Base-by-base conservation (phyloP, 2,797 vertebrate genomes). In the Diplodus puntazzo region DNA sequence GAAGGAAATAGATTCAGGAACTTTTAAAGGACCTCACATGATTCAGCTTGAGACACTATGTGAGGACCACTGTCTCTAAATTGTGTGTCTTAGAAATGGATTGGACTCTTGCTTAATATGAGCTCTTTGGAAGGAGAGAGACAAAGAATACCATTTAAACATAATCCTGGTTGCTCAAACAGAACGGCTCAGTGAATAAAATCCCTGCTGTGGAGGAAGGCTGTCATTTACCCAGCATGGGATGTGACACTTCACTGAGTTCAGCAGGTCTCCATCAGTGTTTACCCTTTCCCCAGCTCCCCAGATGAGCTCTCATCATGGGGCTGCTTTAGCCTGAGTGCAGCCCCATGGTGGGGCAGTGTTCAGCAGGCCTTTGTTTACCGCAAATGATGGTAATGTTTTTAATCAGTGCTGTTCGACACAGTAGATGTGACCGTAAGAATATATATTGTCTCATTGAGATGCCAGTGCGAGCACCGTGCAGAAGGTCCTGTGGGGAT, bases 211-310 rank as follows among this genome's bases (percentile, higher is more conserved):
- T 75, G 81, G 73, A 92, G 85, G 87, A 90, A 80, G 88, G 79
- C 90, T 93, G 89, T 87, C 85, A 88, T 90, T 92, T 89, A 91
- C 86, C 77, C 90, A 87, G 91, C 76, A 70, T 79, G 88, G 73
- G 62, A 69, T 63, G 87, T 85, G 83, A 87, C 91, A 87, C 91
- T 90, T 82, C 70, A 80, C 80, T 75, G 87, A 79, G 82, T 92
- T 91, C 87, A 84, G 86, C 88, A 90, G 85, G 83, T 82, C 84
- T 86, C 80, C 77, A 53, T 83, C 62, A 49, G 75, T 89, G 82
- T 91, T 93, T 91, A 89, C 90, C 83, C 82, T 89, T 91, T 83
- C 64, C 69, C 70, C 69, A 30, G 82, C 83, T 84, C 69, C 75
- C 79, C 80, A 84, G 75, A 92, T 82, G 89, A 90, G 87, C 62